Conservation (phyloP, 35 echinoderm and acorn worm species). For the Acanthaster planci region DNA sequence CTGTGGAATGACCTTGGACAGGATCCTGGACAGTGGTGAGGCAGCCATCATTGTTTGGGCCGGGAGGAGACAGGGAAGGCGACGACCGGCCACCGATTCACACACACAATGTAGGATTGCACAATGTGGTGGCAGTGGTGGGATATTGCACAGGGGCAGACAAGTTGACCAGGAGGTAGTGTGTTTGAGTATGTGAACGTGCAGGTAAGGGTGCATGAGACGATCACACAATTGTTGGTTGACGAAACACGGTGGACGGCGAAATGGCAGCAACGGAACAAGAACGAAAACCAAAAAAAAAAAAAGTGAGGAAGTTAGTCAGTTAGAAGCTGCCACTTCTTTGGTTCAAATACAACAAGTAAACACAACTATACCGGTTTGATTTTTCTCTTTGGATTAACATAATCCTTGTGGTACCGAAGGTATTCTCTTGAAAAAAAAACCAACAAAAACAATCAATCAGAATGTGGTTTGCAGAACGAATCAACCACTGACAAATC, state of each 20-base stretch:
- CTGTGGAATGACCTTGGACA: slow-evolving; percentile 64
- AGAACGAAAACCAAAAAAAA: not conserved
- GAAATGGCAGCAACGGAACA: slow-evolving; percentile 17
- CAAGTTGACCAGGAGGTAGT: too few species aligned
- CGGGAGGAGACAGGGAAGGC: too few species aligned
- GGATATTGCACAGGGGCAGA: not conserved
- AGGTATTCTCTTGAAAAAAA: too few species aligned
- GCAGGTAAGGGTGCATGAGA: slow-evolving; percentile 8
- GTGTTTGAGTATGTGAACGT: not conserved
- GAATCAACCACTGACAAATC: slow-evolving; percentile 10
- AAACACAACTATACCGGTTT: too few species aligned
- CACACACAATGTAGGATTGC: not conserved
- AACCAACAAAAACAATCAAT: not conserved
- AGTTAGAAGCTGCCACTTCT: slow-evolving; percentile 14
- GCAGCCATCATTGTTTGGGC: too few species aligned
- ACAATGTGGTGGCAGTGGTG: not conserved
- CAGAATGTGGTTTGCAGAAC: not conserved
- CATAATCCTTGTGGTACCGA: too few species aligned
- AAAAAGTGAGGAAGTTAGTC: slow-evolving; percentile 9
- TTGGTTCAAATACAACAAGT: not conserved
- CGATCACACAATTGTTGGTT: not conserved
- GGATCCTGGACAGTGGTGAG: slow-evolving; percentile 44
- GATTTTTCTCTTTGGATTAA: too few species aligned
- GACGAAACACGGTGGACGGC: slow-evolving; percentile 13
- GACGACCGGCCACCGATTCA: too few species aligned